Percentiles rank a stretch among this genome's conserved stretches.
These are phyloP conservation scores for Abrostola triplasia DNA, from an alignment of 2,888 invertebrate species.

Conservation along the genomic window DNA sequence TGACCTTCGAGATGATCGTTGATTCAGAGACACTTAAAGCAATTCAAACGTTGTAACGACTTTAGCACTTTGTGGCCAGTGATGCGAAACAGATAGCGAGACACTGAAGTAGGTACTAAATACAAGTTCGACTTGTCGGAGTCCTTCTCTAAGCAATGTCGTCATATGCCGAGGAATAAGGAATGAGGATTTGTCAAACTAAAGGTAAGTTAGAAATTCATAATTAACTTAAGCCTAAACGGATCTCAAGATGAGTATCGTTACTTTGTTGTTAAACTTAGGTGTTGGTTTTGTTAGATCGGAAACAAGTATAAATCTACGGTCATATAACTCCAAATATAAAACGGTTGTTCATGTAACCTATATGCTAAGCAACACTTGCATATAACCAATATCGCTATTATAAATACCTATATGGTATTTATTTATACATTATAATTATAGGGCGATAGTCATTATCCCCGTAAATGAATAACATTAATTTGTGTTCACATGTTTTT, in stretches of 20 bases:
- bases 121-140: slow-evolving; percentile 22
- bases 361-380: too few species aligned
- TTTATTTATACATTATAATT: too few species aligned
- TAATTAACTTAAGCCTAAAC: neutral
- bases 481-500: slow-evolving; percentile 11
- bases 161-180: slow-evolving; percentile 6
- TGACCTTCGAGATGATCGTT: slow-evolving; percentile 62
- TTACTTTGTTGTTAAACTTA: neutral
- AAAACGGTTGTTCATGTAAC: too few species aligned
- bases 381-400: too few species aligned
- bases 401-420: too few species aligned
- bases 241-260: neutral
- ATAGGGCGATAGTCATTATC: too few species aligned
- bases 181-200: slow-evolving; percentile 15
- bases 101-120: slow-evolving; percentile 13
- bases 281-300: neutral
- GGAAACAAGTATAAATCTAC: too few species aligned
- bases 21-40: slow-evolving; percentile 44
- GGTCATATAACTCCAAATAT: too few species aligned
- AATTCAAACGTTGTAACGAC: slow-evolving; percentile 25
- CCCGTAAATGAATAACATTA: too few species aligned
- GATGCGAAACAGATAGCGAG: slow-evolving; percentile 21
- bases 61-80: slow-evolving; percentile 18
- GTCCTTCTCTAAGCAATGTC: slow-evolving; percentile 19
- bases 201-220: neutral